A percentile compares a stretch with the other conserved stretches of the same genome.
Conservation (phyloP, 2,888 invertebrate genomes). For the Andrena praecox region DNA sequence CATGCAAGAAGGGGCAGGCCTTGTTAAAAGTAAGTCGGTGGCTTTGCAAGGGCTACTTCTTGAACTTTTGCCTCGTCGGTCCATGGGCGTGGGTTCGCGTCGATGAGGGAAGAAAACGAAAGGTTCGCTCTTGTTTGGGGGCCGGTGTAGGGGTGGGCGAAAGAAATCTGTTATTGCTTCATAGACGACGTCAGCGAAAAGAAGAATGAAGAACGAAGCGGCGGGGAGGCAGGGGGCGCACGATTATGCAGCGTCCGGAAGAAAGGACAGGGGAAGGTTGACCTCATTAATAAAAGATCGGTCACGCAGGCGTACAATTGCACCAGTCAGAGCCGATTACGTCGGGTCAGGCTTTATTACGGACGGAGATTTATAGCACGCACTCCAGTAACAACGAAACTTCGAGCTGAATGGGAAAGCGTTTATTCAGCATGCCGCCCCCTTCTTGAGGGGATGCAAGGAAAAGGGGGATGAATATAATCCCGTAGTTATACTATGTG, state of each 20-base stretch:
- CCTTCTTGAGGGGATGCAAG: neutral
- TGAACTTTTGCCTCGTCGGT: conserved; percentile 49
- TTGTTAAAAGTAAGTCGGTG: conserved; percentile 56
- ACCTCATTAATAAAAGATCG: conserved; percentile 60
- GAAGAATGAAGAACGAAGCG: neutral
- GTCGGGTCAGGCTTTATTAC: conserved; percentile 32
- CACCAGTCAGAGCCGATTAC: conserved; percentile 55
- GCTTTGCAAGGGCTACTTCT: conserved; percentile 45
- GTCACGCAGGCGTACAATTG: conserved; percentile 39
- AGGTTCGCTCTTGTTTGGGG: neutral
- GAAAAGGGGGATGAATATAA: neutral
- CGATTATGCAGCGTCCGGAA: neutral
- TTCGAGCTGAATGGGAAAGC: conserved; percentile 10
- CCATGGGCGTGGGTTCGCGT: neutral
- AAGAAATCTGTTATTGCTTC: conserved; percentile 28
- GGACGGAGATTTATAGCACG: conserved; percentile 42
- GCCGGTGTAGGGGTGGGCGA: too few relatives aligned
- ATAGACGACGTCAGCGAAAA: conserved; percentile 16
- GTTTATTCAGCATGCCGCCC: conserved; percentile 18
- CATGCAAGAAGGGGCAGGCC: conserved; percentile 21
- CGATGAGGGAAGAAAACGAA: neutral
- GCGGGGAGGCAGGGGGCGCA: neutral
- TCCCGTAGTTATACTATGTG: too few relatives aligned
- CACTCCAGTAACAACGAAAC: conserved; percentile 26
- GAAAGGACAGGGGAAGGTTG: conserved; percentile 37